Base-by-base conservation (phyloP, 2,797 vertebrate genomes). In the Glyptemys insculpta region DNA sequence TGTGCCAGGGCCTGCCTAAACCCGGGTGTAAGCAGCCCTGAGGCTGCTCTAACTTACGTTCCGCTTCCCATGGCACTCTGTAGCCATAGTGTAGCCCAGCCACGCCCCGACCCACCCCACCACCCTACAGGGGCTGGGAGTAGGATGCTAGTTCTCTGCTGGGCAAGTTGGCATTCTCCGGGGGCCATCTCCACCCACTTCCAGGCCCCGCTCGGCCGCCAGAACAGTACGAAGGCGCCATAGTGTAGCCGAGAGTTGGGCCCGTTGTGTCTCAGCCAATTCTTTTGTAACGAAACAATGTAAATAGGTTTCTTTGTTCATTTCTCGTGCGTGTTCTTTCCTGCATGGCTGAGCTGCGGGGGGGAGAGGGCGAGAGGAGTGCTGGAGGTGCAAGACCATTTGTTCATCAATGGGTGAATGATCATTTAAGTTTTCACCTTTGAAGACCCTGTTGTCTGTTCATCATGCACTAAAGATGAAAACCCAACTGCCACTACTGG, bases 401-500 rank as follows among this genome's bases (percentile, higher is more conserved):
- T 74, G 2, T 44, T 41, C 37, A 23, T 12, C 37, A 44, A 14
- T 74, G 37, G 52, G 37, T 12, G 56, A 92, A 14, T 56, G 5
- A 53, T 25, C 11, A 87, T 57, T 81, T 92, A 53, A 34, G 15
- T 34, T 91, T 91, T 56, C 29, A 52, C 15, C n/a, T 74, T 44
- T 23, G 52, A 2, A 0, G 8, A 88, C 25, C 56, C 91, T 14
- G 14, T 49, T 94, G 86, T 91, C 37, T 44, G 84, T 88, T 89
- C 90, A 88, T 91, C 49, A 16, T 23, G 84, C 8, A 29, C 25
- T 92, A 79, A 85, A 80, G 74, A 91, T 92, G 87, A 95, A 96
- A 97, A 92, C 82, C 94, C 90, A 94, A 74, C 44, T 44, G 44
- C 41, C 15, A 16, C 74, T 44, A 95, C 89, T 82, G 84, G 79